These are phyloP conservation scores for Kradibia gibbosae DNA, from an alignment of 1,140 invertebrate species.

Conservation along the genomic window DNA sequence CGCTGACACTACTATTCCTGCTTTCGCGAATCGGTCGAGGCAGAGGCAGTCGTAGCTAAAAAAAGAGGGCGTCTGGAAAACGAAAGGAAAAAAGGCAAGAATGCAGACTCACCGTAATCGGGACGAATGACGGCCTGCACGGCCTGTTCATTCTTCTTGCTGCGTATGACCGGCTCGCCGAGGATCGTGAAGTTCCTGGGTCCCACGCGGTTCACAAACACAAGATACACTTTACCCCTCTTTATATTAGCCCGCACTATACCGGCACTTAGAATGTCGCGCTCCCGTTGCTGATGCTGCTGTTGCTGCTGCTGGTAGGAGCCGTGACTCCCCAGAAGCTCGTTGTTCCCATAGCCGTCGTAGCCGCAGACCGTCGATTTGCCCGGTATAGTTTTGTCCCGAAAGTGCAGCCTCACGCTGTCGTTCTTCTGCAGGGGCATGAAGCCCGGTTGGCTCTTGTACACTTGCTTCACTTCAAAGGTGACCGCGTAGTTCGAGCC, in stretches of 20 bases:
- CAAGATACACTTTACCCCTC: slow-evolving; percentile 77
- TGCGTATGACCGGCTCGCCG: slow-evolving; percentile 75
- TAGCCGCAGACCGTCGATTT: slow-evolving; percentile 65
- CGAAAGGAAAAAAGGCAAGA: too few relatives aligned
- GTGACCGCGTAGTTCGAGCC: slow-evolving; percentile 77
- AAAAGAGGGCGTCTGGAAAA: too few relatives aligned
- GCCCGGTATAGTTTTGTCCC: slow-evolving; percentile 66
- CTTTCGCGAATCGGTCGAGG: too few relatives aligned
- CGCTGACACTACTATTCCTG: too few relatives aligned
- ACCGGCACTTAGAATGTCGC: slow-evolving; percentile 65
- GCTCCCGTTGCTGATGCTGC: slow-evolving; percentile 55
- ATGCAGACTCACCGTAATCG: slow-evolving; percentile 75
- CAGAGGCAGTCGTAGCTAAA: too few relatives aligned
- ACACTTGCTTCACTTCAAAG: slow-evolving; percentile 78
- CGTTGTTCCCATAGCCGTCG: slow-evolving; percentile 45
- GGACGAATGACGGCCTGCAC: slow-evolving; percentile 75
- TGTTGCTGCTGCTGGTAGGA: slow-evolving; percentile 42
- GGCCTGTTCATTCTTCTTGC: slow-evolving; percentile 73
- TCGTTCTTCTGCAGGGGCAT: slow-evolving; percentile 71
- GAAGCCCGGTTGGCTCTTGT: slow-evolving; percentile 75
- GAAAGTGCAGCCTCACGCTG: slow-evolving; percentile 73
- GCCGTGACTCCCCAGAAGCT: not conserved
- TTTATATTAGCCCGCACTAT: slow-evolving; percentile 76
- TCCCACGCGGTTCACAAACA: slow-evolving; percentile 79
- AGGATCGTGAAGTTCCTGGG: slow-evolving; percentile 78